Evolutionary conservation across 2,888 invertebrate species (phyloP), one percentile per base, ranked within the genome.

Genomic region (Heteromyza rotundicornis): DNA sequence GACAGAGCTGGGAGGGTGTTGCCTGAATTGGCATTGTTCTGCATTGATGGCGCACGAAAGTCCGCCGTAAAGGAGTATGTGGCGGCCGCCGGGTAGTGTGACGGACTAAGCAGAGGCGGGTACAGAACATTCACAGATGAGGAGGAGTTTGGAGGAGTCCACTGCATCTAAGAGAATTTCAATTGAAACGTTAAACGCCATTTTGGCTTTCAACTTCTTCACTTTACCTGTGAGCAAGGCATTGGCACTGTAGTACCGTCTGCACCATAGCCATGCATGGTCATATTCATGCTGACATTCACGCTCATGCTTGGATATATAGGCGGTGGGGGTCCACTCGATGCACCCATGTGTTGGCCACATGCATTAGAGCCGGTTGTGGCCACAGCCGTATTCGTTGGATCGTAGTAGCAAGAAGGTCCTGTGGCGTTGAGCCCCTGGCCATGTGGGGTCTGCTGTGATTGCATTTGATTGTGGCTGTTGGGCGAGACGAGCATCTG

Each of bases 241-340:
- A 83, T 80, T 44, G 83, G 82, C 65, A 83, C 76, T 32, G 78
- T 64, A 2, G 74, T 76, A 55, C 81, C 79, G 77, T 84, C 70
- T 71, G 85, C 72, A 75, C 84, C 76, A 71, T 90, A 90, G 1
- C 90, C 90, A 69, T 95, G 95, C 92, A 96, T 96, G 61, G 96
- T 96, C 96, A 97, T 97, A 82, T 96, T 96, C 96, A 97, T 97
- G 72, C 80, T 83, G 49, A 97, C 95, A 79, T 97, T 97, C 69
- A 97, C 96, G 76, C 94, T 95, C 96, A 97, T 96, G 75, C 95
- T 92, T 62, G 96, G 95, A 80, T 94, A 94, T 67, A 91, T 86
- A 0, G 89, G 82, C 1, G 84, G 81, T 1, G 77, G 70, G 0
- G 66, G 54, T 56, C 59, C 17, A 70, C 54, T 70, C 70, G 49